These are phyloP conservation scores for Tetragnatha versicolor DNA, from an alignment of 1,140 invertebrate species.

Conservation along the genomic window DNA sequence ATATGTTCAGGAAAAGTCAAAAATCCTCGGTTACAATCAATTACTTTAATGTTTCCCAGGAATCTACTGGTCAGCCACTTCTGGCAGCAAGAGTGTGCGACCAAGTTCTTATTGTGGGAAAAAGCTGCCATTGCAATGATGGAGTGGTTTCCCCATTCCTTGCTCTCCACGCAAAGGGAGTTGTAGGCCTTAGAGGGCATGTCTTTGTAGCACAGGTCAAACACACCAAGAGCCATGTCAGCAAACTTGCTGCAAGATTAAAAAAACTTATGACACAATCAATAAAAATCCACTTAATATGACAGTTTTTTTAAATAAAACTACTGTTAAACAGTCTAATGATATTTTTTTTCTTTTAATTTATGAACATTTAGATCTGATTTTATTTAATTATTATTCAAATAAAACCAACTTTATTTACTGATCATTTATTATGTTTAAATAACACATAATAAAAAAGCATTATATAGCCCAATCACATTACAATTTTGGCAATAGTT, in stretches of 20 bases:
- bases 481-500: no score
- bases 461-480: no score
- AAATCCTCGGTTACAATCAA: constrained; percentile 61
- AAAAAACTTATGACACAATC: neutral
- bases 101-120: constrained; percentile 58
- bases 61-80: constrained; percentile 63
- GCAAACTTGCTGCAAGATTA: constrained; percentile 62
- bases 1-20: constrained; percentile 61
- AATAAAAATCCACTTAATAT: neutral
- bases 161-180: constrained; percentile 60
- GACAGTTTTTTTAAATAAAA: neutral
- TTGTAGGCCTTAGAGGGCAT: constrained; percentile 61
- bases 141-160: constrained; percentile 63
- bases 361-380: no score
- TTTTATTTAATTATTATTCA: no score
- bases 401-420: no score
- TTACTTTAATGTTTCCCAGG: constrained; percentile 62
- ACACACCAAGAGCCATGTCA: constrained; percentile 62
- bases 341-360: no score
- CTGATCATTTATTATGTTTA: no score
- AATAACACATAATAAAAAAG: no score
- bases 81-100: constrained; percentile 61
- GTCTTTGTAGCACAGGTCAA: constrained; percentile 62
- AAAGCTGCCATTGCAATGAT: constrained; percentile 54
- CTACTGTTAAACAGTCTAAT: neutral